Percentiles rank a stretch among this genome's conserved stretches.
These are phyloP conservation scores for Pristionchus pacificus DNA, from an alignment of 1,140 invertebrate genomes.

Conservation along the genomic window DNA sequence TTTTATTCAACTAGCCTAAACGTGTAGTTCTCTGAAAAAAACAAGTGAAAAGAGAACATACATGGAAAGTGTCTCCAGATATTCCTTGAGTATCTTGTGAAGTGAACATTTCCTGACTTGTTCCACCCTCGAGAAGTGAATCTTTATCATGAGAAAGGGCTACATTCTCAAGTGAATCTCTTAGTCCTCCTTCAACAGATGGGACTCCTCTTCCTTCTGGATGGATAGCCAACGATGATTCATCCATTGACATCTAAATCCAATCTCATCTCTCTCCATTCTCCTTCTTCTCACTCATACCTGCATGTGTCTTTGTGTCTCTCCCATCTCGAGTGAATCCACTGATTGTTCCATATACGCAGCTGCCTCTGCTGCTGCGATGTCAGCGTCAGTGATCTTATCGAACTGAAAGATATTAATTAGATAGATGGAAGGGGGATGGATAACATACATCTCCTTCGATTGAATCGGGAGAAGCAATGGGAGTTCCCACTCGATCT, in stretches of 20 bases:
- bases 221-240: conserved; percentile 5
- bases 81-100: conserved; percentile 37
- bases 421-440: background rate
- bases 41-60: too few species aligned
- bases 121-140: conserved; percentile 43
- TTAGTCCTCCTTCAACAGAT: conserved; percentile 36
- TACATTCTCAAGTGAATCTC: conserved; percentile 5
- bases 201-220: too few species aligned
- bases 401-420: background rate
- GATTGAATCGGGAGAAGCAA: background rate
- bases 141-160: conserved; percentile 9
- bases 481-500: background rate
- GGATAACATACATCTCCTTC: background rate
- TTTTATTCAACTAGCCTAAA: too few species aligned
- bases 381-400: conserved; percentile 3
- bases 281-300: background rate
- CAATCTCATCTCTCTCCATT: background rate
- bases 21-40: too few species aligned
- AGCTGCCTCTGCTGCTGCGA: conserved; percentile 10
- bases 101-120: conserved; percentile 39
- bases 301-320: too few species aligned
- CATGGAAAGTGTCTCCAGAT: conserved; percentile 37
- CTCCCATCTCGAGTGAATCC: background rate
- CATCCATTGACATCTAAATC: conserved; percentile 7
- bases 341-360: conserved; percentile 2